Evolutionary conservation across 2,888 invertebrate species (phyloP).

Genomic region (Leptinotarsa haldemani): DNA sequence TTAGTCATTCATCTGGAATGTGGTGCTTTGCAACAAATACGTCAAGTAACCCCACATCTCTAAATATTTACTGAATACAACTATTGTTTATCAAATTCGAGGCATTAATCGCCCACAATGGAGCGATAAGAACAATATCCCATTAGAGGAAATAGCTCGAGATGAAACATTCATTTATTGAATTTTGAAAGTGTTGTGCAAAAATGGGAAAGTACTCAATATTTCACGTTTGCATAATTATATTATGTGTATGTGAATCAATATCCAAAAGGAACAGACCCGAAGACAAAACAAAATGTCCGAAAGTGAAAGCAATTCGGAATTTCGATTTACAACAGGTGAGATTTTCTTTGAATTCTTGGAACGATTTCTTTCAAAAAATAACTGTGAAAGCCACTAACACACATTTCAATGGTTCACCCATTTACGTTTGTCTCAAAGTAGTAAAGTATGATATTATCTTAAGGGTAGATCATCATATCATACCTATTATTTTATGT

Average conservation of each 20-base stretch:
- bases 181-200: background rate
- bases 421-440: too few relatives aligned
- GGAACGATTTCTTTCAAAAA: too few relatives aligned
- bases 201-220: conserved; percentile 37
- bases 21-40: background rate
- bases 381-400: too few relatives aligned
- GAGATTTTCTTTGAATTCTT: conserved; percentile 41
- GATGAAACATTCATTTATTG: conserved; percentile 4
- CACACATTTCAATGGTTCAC: too few relatives aligned
- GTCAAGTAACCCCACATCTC: background rate
- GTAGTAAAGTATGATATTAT: too few relatives aligned
- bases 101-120: conserved; percentile 29
- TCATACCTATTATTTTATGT: too few relatives aligned
- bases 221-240: conserved; percentile 24
- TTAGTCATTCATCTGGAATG: too few relatives aligned
- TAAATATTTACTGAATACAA: conserved; percentile 1
- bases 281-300: conserved; percentile 78
- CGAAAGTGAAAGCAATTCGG: conserved; percentile 80
- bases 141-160: conserved; percentile 27
- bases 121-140: conserved; percentile 29
- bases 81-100: conserved; percentile 10
- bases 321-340: conserved; percentile 84
- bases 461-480: too few relatives aligned
- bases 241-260: conserved; percentile 18
- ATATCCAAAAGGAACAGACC: conserved; percentile 60